Evolutionary conservation across 2,797 vertebrate species (phyloP).

Genomic region (Crypturellus tataupa): DNA sequence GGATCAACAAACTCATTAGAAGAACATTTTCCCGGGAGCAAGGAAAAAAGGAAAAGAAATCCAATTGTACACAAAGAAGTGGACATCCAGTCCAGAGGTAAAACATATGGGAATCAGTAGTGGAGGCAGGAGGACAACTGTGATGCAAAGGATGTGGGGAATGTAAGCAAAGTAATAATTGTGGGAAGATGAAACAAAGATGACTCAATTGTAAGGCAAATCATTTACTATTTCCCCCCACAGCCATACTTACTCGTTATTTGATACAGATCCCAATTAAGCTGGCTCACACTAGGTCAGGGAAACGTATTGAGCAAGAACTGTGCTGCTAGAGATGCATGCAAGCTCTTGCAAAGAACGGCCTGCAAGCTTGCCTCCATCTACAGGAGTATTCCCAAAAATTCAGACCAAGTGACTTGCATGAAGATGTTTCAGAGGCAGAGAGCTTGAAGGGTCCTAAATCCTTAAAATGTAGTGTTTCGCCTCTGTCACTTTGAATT

Average conservation of each 20-base stretch:
- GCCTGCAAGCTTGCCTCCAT: background rate
- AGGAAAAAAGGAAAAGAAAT: background rate
- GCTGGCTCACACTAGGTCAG: conserved; percentile 30
- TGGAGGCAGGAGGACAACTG: conserved; percentile 49
- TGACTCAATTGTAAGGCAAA: conserved; percentile 65
- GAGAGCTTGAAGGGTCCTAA: background rate
- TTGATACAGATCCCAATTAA: conserved; percentile 68
- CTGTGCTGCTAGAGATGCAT: background rate
- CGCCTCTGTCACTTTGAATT: background rate
- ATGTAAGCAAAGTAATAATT: conserved; percentile 65
- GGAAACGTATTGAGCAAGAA: conserved; percentile 27
- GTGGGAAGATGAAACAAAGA: conserved; percentile 75
- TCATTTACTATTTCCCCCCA: conserved; percentile 24
- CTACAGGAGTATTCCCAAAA: background rate
- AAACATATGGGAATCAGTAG: conserved; percentile 60
- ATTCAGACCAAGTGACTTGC: background rate
- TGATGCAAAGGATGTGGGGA: conserved; percentile 53
- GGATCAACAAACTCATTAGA: conserved; percentile 67
- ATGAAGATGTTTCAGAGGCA: background rate
- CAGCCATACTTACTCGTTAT: conserved; percentile 33
- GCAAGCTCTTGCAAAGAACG: background rate
- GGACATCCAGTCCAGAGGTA: conserved; percentile 40
- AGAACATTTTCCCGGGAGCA: conserved; percentile 49
- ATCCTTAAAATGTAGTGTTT: background rate
- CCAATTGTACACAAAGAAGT: background rate